Base-by-base conservation (phyloP, 1,140 invertebrate genomes). In the Drosophila busckii region DNA sequence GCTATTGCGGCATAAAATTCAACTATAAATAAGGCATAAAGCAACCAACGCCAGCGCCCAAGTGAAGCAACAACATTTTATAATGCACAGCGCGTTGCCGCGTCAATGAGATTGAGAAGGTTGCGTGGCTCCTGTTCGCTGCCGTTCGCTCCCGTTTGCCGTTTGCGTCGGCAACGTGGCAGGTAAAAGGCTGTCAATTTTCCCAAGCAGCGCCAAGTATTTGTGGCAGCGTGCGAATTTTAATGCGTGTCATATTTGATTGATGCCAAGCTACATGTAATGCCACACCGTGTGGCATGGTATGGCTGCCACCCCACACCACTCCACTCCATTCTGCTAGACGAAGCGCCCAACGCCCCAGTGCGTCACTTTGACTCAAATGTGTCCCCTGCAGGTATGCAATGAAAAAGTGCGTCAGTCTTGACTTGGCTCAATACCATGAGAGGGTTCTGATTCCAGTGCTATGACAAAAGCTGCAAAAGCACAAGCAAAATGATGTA, bases 201-300 rank as follows among this genome's bases (percentile, higher is more conserved):
- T 25, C 22, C 15, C 19, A 17, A 32, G 45, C 23, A 20, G 28
- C 28, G 26, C 20, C 20, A 16, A 16, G 16, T 22, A 42, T 12
- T 16, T 20, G 49, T 19, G 8, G 48, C 34, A 40, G 69, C 42
- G 48, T 60, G 64, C 65, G 75, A 75, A 66, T 66, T 80, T 82
- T 75, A 82, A 83, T 82, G 75, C 76, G 75, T 82, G 75, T 76
- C 75, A 82, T 82, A 82, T 82, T 83, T 82, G 75, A 82, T 82
- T 82, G 75, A 82, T 82, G 75, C 65, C 69, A 58, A 44, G 53
- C 35, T n/a, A n/a, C n/a, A n/a, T n/a, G 41, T 32, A 17, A n/a
- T 17, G 40, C 29, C 17, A 12, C 37, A 13, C 25, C 37, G 20
- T 22, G 4, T 12, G 37, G 6, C 7, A 17, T n/a, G n/a, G n/a